phyloP scores from a whole-genome alignment of 2,888 invertebrate species.

The Dioctria rufipes region DNA sequence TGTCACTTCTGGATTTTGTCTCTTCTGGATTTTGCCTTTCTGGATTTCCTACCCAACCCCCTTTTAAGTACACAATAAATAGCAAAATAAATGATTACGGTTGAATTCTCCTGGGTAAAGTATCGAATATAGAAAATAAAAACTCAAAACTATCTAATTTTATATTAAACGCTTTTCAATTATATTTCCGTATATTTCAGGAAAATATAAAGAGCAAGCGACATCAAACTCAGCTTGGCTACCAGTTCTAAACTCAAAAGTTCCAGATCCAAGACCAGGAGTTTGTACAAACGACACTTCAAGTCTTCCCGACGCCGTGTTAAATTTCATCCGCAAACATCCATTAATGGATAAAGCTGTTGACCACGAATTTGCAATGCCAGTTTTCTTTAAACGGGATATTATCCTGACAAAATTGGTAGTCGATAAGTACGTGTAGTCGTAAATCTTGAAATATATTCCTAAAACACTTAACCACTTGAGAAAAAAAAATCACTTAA shows the following conservation, averaged over 20 bases:
- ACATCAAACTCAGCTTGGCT: slow-evolving; percentile 95
- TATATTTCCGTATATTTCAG: slow-evolving; percentile 59
- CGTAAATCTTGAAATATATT: neutral
- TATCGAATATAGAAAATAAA: too few relatives aligned
- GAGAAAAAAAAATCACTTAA: neutral
- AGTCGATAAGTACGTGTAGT: slow-evolving; percentile 79
- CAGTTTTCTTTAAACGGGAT: slow-evolving; percentile 94
- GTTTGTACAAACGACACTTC: slow-evolving; percentile 95
- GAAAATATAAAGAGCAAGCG: slow-evolving; percentile 93
- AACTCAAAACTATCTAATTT: too few relatives aligned
- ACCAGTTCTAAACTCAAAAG: slow-evolving; percentile 90
- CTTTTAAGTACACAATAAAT: too few relatives aligned
- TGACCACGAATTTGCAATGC: slow-evolving; percentile 92
- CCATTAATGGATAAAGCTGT: slow-evolving; percentile 98
- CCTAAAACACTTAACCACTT: neutral
- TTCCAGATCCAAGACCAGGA: slow-evolving; percentile 94
- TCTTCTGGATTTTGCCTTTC: too few relatives aligned
- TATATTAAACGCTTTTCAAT: too few relatives aligned
- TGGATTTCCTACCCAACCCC: too few relatives aligned
- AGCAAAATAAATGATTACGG: too few relatives aligned
- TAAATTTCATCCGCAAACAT: slow-evolving; percentile 97
- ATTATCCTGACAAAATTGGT: slow-evolving; percentile 92
- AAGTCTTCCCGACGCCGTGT: slow-evolving; percentile 89
- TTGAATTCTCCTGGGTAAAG: too few relatives aligned
- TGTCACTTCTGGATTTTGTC: too few relatives aligned